Evolutionary conservation across 64 coral and sea anemone species (phyloP).

Genomic region (Actinia tenebrosa): DNA sequence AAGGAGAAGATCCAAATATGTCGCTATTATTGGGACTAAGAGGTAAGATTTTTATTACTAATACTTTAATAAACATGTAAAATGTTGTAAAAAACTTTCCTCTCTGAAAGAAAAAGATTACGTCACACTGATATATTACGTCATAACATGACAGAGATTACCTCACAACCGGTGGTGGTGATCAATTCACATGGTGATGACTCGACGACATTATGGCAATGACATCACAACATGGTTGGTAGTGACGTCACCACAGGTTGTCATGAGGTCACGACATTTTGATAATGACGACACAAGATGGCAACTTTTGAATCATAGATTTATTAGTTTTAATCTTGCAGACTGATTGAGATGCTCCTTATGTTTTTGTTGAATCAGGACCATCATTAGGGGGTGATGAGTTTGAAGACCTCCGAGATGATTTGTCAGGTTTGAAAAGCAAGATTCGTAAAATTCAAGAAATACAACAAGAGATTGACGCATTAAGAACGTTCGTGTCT

Average conservation of each 20-base stretch:
- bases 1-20: slow-evolving; percentile 85
- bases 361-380: background rate
- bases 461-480: slow-evolving; percentile 72
- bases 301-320: too few species aligned
- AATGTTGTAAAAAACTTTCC: background rate
- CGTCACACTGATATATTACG: background rate
- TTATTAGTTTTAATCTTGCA: background rate
- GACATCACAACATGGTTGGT: background rate
- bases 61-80: background rate
- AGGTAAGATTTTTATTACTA: slow-evolving; percentile 24
- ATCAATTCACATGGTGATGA: too few species aligned
- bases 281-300: background rate
- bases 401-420: slow-evolving; percentile 34
- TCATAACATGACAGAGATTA: too few species aligned
- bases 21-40: slow-evolving; percentile 67
- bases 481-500: slow-evolving; percentile 73
- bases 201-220: too few species aligned
- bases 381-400: slow-evolving; percentile 31
- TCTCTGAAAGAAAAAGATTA: background rate
- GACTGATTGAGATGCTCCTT: background rate
- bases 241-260: background rate
- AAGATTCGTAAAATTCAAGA: slow-evolving; percentile 55
- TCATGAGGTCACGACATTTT: background rate
- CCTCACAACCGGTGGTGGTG: too few species aligned
- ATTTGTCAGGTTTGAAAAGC: slow-evolving; percentile 48